Base-by-base conservation (phyloP, 2,797 vertebrate species). In the Pipistrellus nathusii region DNA sequence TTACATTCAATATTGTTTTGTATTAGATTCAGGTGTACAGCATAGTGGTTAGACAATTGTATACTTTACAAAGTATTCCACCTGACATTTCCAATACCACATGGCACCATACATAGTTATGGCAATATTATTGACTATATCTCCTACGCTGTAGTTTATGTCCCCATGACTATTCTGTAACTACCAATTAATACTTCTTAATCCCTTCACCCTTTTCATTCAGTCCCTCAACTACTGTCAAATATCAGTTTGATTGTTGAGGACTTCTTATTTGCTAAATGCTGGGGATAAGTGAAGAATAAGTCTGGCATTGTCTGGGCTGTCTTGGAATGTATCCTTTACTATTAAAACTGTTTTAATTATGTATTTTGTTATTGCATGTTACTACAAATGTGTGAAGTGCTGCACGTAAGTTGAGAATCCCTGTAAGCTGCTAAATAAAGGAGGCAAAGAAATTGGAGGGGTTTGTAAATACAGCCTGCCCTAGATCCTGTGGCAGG, bases 371-470 rank as follows among this genome's bases (percentile, higher is more conserved):
- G 30, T 6, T 75, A 75, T 1, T 94, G 57, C 17, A 11, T 27
- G 4, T 66, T 71, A 68, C 38, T 85, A 62, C 1, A 77, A 9
- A 89, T 55, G 25, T 72, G 38, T 18, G 46, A 72, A 75, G 59
- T 72, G 2, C 27, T 96, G 4, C 72, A 87, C 73, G 21, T 72
- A 57, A 72, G 13, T 68, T 85, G 55, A 86, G 15, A 94, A 68
- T 72, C 14, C 23, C 64, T 94, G 53, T 55, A 55, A 95, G 76
- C 9, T 51, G 41, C 17, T 84, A 51, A 91, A 32, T 83, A 53
- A 84, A 87, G 75, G 71, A 30, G 17, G 20, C 6, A 4, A 46
- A 32, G 23, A 41, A 66, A 72, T 10, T 84, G 35, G 71, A 88
- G 23, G 4, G 86, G 35, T 71, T 46, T 59, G 6, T 68, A 51